phyloP scores from a whole-genome alignment of 2,797 vertebrate genomes.

The Sandelia bainsii region DNA sequence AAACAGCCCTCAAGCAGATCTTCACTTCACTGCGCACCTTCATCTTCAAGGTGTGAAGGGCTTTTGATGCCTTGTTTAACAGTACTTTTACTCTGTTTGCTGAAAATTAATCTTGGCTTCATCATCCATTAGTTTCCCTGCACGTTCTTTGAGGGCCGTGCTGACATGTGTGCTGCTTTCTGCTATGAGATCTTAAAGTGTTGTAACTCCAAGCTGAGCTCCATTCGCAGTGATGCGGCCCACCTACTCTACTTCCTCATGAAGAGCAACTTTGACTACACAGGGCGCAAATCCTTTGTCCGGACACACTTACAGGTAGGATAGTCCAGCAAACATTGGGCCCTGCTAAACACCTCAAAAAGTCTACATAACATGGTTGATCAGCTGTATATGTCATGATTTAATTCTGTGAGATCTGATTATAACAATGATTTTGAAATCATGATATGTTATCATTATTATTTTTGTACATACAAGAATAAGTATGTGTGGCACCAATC shows the following conservation, averaged over 20 bases:
- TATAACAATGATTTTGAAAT: too few relatives aligned
- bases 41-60: slow-evolving; percentile 92
- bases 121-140: slow-evolving; percentile 89
- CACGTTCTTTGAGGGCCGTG: slow-evolving; percentile 95
- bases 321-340: accelerated
- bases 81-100: neutral
- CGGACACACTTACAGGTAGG: slow-evolving; percentile 89
- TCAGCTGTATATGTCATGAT: too few relatives aligned
- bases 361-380: too few relatives aligned
- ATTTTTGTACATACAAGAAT: too few relatives aligned
- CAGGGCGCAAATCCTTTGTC: slow-evolving; percentile 95
- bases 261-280: slow-evolving; percentile 99
- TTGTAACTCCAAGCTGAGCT: slow-evolving; percentile 97
- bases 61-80: neutral
- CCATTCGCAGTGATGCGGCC: slow-evolving; percentile 94
- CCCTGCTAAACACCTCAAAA: neutral
- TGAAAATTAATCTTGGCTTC: slow-evolving; percentile 1
- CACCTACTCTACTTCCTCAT: slow-evolving; percentile 98
- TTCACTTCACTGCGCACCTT: slow-evolving; percentile 94
- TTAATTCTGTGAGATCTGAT: too few relatives aligned
- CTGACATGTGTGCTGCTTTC: slow-evolving; percentile 96
- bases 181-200: slow-evolving; percentile 98
- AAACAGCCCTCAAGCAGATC: slow-evolving; percentile 94
- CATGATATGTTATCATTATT: too few relatives aligned
- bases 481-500: too few relatives aligned